Evolutionary conservation across 2,113 vertebrate species (phyloP), one percentile per base, ranked within the genome.

Genomic region (Colaptes auratus): DNA sequence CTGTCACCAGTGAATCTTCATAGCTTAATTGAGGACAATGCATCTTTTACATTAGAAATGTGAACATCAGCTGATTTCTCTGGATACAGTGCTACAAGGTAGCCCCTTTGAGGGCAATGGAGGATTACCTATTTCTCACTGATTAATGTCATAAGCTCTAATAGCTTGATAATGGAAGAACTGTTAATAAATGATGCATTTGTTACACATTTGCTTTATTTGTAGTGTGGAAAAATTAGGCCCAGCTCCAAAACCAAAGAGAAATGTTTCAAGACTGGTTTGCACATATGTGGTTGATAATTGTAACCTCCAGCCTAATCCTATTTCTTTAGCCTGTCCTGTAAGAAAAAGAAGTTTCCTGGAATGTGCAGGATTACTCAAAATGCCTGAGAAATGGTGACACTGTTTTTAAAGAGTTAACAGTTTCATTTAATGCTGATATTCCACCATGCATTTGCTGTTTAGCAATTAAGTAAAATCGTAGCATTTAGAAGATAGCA

Each of bases 101-200:
- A 92, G 15, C 20, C 46, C 55, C 39, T 78, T 8, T 9, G 50
- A 78, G 48, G 48, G 46, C 56, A 73, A 63, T 0, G 70, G 11
- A 70, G 53, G 13, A 95, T 74, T 81, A 53, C 64, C 72, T 80
- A 21, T 31, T 91, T 88, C 73, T 69, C 27, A 71, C 27, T 76
- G 81, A 81, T 86, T 89, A 89, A 95, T 67, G 44, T 48, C 33
- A 14, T 60, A 77, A 74, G 14, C 39, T 83, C 0, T 58, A 86
- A 80, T 8, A 59, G 35, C 60, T 33, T 64, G 44, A 69, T 71
- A 88, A 93, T 39, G 39, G 53, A 90, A 78, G 36, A 90, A 69
- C 65, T 91, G 36, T 71, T 94, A 89, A 82, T 82, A 79, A 86
- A 69, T 17, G 7, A 78, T 78, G 77, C 63, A 82, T 89, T 86